Percentiles rank a stretch among this genome's conserved stretches.
These are phyloP conservation scores for Globodera rostochiensis DNA, from an alignment of 1,140 invertebrate species.

Conservation along the genomic window DNA sequence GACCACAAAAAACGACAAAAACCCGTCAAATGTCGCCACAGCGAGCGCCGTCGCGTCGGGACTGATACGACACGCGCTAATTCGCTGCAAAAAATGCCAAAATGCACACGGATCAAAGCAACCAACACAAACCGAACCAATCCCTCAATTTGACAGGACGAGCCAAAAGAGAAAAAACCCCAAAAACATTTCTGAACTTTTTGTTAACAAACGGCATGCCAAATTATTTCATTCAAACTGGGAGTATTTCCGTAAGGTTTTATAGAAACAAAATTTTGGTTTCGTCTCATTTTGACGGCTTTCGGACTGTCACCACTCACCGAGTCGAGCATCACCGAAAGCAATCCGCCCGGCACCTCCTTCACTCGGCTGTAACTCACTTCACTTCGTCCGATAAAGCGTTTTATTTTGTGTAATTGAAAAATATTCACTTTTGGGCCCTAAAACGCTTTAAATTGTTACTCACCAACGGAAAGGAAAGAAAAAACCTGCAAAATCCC, in stretches of 20 bases:
- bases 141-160: too few species aligned
- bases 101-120: not conserved
- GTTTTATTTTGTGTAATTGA: conserved; percentile 41
- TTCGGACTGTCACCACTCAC: conserved; percentile 9
- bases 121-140: too few species aligned
- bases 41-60: conserved; percentile 47
- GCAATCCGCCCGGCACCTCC: conserved; percentile 25
- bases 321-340: conserved; percentile 18
- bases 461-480: conserved; percentile 21
- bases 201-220: not conserved
- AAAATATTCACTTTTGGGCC: conserved; percentile 38
- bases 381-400: conserved; percentile 37
- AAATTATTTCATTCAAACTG: not conserved
- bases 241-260: too few species aligned
- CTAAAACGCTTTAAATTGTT: conserved; percentile 15
- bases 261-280: too few species aligned
- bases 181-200: not conserved
- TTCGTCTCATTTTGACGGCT: not conserved
- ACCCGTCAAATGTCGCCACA: conserved; percentile 36
- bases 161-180: not conserved
- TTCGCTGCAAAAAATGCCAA: conserved; percentile 26
- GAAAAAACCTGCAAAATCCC: conserved; percentile 35
- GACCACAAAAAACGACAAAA: conserved; percentile 39
- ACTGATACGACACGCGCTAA: conserved; percentile 44
- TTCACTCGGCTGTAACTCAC: conserved; percentile 34